Base-by-base conservation (phyloP, 2,797 vertebrate species). In the Erpetoichthys calabaricus region DNA sequence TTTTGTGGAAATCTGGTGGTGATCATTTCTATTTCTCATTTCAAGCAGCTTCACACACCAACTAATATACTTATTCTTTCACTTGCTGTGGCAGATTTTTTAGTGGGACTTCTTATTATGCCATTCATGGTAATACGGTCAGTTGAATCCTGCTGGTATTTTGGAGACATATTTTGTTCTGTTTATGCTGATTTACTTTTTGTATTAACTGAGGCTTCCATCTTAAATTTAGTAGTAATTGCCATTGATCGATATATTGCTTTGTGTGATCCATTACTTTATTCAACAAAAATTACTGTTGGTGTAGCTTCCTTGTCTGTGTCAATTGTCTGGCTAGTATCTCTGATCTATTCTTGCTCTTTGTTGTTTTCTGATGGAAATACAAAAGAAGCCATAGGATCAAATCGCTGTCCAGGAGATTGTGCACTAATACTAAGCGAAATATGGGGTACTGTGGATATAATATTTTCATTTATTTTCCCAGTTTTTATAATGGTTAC, bases 21-120 rank as follows among this genome's bases (percentile, higher is more conserved):
- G 44, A 77, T 86, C 0, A 7, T 85, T 67, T 86, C 84, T 56
- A 78, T 86, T 62, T 82, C 67, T 0, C 82, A 77, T 75, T 89
- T 89, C 64, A 82, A 67, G 60, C 75, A 86, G 64, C 81, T 89
- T 52, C 80, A 84, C 58, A 86, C 74, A 5, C 79, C 76, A 0
- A 80, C 79, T 66, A 88, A 85, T 63, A 73, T 82, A 55, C 74
- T 88, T 53, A 78, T 88, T 57, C 77, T 85, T 58, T 86, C 85
- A 59, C 75, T 82, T 80, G 83, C 81, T 0, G 0, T 69, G 62
- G 75, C 80, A 0, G 84, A 89, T 64, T 80, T 89, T 59, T 75
- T 86, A 0, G 64, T 87, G 4, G 81, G 80, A 43, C 73, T 86
- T 60, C 44, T 81, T 57, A 60, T 89, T 62, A 84, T 82, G 86